A percentile compares a stretch with the other conserved stretches of the same genome.
These are phyloP conservation scores for Patella pellucida DNA, from an alignment of 2,888 invertebrate species.

Conservation along the genomic window DNA sequence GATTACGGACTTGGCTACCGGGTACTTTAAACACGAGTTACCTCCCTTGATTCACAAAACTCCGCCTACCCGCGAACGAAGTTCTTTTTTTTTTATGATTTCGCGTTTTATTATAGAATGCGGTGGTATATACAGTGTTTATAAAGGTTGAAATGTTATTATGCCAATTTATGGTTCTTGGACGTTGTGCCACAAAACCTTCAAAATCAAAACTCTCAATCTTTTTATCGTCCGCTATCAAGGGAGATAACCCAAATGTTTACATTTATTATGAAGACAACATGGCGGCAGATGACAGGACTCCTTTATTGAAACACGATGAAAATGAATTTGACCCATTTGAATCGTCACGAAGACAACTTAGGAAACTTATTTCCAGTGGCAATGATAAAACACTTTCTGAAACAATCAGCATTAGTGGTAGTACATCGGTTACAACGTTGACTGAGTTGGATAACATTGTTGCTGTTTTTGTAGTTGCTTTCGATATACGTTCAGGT, in stretches of 20 bases:
- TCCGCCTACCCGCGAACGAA: no score
- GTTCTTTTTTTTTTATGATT: no score
- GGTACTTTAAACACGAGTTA: no score
- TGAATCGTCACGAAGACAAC: conserved; percentile 35
- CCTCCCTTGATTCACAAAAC: no score
- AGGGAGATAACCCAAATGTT: conserved; percentile 5
- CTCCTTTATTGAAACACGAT: conserved; percentile 51
- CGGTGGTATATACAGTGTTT: no score
- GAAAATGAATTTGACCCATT: conserved; percentile 41
- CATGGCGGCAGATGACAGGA: conserved; percentile 58
- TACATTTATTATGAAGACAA: conserved; percentile 37
- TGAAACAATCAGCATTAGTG: conserved; percentile 51
- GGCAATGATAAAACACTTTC: conserved; percentile 41
- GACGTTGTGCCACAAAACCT: no score
- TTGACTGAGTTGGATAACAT: conserved; percentile 55
- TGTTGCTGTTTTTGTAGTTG: conserved; percentile 71
- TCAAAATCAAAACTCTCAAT: no score
- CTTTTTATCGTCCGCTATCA: no score
- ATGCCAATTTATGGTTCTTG: no score
- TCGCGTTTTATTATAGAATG: no score
- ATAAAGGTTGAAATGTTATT: no score
- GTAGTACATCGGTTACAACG: conserved; percentile 47
- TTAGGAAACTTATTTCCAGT: conserved; percentile 36
- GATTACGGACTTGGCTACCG: no score
- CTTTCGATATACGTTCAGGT: conserved; percentile 70